Evolutionary conservation across 2,888 invertebrate genomes (phyloP).

Genomic region (Notocelia uddmanniana): DNA sequence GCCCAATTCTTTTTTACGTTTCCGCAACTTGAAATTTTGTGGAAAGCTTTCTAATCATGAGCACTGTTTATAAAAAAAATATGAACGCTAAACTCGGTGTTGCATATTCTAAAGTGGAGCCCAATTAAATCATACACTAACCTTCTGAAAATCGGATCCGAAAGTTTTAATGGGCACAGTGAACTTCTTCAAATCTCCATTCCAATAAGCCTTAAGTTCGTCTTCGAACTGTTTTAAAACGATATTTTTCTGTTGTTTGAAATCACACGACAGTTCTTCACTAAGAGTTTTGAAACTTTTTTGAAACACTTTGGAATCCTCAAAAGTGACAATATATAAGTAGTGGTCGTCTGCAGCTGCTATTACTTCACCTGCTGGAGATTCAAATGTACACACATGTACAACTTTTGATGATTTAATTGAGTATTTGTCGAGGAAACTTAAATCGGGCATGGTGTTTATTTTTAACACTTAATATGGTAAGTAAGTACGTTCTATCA

Average conservation of each 20-base stretch:
- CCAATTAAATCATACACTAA: slow-evolving; percentile 49
- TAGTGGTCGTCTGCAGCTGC: slow-evolving; percentile 69
- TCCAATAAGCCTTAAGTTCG: slow-evolving; percentile 66
- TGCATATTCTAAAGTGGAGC: no score
- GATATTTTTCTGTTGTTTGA: slow-evolving; percentile 61
- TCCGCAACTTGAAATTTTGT: no score
- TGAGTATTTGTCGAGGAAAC: slow-evolving; percentile 50
- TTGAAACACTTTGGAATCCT: slow-evolving; percentile 69
- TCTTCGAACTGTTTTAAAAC: slow-evolving; percentile 60
- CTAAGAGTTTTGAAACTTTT: slow-evolving; percentile 62
- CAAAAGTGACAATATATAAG: slow-evolving; percentile 67
- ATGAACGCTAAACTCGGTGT: no score
- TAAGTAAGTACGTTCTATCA: neutral
- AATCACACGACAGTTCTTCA: slow-evolving; percentile 59
- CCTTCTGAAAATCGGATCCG: slow-evolving; percentile 80
- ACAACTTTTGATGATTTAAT: slow-evolving; percentile 51
- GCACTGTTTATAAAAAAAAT: no score
- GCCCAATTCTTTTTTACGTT: no score
- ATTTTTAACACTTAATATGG: neutral
- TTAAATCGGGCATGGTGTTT: slow-evolving; percentile 33
- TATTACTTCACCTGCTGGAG: slow-evolving; percentile 67
- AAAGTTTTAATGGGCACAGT: slow-evolving; percentile 68
- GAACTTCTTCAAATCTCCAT: slow-evolving; percentile 69
- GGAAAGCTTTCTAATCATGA: no score
- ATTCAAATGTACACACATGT: slow-evolving; percentile 57